Base-by-base conservation (phyloP, 35 echinoderm and acorn worm species). In the Apostichopus californicus region DNA sequence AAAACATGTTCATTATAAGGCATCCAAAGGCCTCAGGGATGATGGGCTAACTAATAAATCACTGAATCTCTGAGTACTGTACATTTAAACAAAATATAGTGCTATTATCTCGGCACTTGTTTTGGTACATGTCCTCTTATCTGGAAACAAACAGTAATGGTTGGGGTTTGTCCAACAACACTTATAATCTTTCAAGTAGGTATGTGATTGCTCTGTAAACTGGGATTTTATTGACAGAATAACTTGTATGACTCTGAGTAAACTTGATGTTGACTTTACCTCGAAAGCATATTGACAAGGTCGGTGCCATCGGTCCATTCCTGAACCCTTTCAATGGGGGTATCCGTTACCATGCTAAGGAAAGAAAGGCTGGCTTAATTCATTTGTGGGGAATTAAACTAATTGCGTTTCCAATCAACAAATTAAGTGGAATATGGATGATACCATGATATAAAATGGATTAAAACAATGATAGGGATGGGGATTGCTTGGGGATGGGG, bases 131-230 rank as follows among this genome's bases (percentile, higher is more conserved):
- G 0, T 11, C 9, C n/a, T 79, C 9, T 46, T 22, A 46, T 5
- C 28, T 79, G 13, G 28, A 22, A n/a, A 22, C n/a, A 79, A 79
- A 25, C 77, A 79, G 5, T 28, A 18, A 22, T 25, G n/a, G 28
- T 10, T 46, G 10, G 10, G 77, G 5, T 55, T 83, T 83, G 34
- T 53, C 46, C 52, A 54, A 46, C 34, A 46, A 83, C 25, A 8
- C 46, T 53, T 14, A 55, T 6, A 7, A 53, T 46, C 55, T 46
- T 17, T 17, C 80, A 83, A 55, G 10, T 56, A 55, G 34, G 80
- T 56, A 55, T 83, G 80, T 83, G 55, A 83, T 83, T 83, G 55
- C 80, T 55, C 7, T 53, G 80, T 83, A 83, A 46, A 83, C 80
- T 83, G 46, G 53, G 34, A 56, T 83, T 83, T 17, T 83, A 5